Conservation (phyloP, 2,113 vertebrate genomes). For the Cranoglanis bouderius region DNA sequence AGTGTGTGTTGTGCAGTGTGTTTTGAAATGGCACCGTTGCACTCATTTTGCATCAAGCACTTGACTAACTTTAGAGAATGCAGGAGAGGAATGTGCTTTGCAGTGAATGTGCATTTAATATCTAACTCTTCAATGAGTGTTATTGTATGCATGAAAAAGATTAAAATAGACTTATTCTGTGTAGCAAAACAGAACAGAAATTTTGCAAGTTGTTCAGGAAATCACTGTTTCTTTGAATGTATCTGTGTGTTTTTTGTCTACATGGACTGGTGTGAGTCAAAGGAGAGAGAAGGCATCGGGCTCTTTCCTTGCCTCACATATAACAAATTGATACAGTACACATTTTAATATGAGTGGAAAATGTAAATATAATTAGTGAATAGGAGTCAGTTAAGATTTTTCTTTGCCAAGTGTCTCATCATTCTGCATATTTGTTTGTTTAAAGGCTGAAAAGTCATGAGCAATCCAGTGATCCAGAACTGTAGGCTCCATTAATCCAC, state of each 20-base stretch:
- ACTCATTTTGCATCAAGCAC: constrained; percentile 61
- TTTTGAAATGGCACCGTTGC: constrained; percentile 47
- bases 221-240: background rate
- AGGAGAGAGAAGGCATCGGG: background rate
- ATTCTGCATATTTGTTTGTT: constrained; percentile 20
- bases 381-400: background rate
- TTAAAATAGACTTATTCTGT: background rate
- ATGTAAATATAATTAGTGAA: background rate
- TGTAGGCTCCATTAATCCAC: constrained; percentile 21
- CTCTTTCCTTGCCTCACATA: background rate
- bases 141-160: background rate
- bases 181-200: background rate
- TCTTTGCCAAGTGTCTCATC: background rate
- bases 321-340: background rate
- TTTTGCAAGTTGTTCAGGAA: background rate
- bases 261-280: background rate
- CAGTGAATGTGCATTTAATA: constrained; percentile 5
- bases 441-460: constrained; percentile 24
- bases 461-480: constrained; percentile 26
- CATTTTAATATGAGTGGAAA: background rate
- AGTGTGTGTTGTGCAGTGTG: constrained; percentile 49
- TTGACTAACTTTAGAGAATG: constrained; percentile 42
- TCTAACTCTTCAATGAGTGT: constrained; percentile 1
- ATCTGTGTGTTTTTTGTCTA: background rate
- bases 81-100: background rate